Percentiles rank a stretch among this genome's conserved stretches.
phyloP scores from a whole-genome alignment of 2,113 vertebrate species.

The Labeo catla region DNA sequence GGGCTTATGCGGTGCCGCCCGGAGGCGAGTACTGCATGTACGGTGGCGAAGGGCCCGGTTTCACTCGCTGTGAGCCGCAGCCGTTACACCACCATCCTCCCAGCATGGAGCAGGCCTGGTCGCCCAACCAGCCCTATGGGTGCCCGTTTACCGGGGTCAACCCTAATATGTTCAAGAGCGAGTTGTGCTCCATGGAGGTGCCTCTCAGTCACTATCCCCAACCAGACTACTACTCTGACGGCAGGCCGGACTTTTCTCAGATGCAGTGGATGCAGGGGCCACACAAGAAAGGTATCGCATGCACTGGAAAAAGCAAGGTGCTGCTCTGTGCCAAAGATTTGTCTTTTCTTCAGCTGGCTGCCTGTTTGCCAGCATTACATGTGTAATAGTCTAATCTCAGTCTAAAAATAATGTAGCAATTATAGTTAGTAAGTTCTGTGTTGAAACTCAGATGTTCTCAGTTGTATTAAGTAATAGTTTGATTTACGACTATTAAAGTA shows the following conservation, averaged over 20 bases:
- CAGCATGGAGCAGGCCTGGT: slow-evolving; percentile 94
- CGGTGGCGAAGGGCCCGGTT: slow-evolving; percentile 83
- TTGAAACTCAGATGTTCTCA: not conserved
- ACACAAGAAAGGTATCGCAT: slow-evolving; percentile 90
- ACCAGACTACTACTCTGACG: slow-evolving; percentile 88
- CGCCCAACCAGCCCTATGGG: slow-evolving; percentile 84
- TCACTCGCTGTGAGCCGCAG: slow-evolving; percentile 83
- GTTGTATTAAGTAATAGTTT: not conserved
- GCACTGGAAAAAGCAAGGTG: not conserved
- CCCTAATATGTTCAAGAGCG: slow-evolving; percentile 81
- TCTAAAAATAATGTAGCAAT: not conserved
- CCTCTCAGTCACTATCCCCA: slow-evolving; percentile 88
- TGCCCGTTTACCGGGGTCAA: slow-evolving; percentile 84
- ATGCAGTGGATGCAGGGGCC: slow-evolving; percentile 86
- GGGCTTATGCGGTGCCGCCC: slow-evolving; percentile 81
- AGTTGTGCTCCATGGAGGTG: slow-evolving; percentile 89
- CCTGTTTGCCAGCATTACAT: not conserved
- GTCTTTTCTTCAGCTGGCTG: not conserved
- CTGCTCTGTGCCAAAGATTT: not conserved
- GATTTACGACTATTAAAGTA: not conserved
- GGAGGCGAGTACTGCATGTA: slow-evolving; percentile 86
- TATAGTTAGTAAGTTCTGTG: not conserved
- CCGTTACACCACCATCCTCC: slow-evolving; percentile 83
- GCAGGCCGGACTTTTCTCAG: slow-evolving; percentile 87
- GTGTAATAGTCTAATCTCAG: not conserved